Base-by-base conservation (phyloP, 2,797 vertebrate species). In the Hoplostethus mediterraneus region DNA sequence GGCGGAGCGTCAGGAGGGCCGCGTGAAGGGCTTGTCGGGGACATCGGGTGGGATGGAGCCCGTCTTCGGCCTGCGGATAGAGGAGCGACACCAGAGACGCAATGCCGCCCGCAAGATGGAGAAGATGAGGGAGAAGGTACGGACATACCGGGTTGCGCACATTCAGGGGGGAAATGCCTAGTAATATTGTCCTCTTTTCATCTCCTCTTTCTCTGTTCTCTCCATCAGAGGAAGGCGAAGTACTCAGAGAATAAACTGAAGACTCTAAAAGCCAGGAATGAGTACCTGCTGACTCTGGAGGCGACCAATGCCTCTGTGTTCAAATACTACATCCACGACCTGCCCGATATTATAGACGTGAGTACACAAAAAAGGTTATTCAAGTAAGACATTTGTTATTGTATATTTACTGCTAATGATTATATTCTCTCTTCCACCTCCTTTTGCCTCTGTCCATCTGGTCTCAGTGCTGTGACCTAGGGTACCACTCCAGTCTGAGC, bases 221-320 rank as follows among this genome's bases (percentile, higher is more conserved):
- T 67, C 31, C 8, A 12, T 63, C 79, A 99, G 98, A 97, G 98
- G 78, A 98, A 99, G 94, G 97, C 98, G 25, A 99, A 99, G 85
- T 99, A 98, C 79, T 99, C 97, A 0, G 98, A 99, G 94, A 99
- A 99, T 92, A 99, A 99, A 85, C 94, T 99, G 88, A 99, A 99
- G 88, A 97, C 97, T 16, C 97, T 99, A 70, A 99, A 99, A 89
- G 97, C 98, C 54, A 95, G 98, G 73, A 99, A 99, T 14, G 98
- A 99, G 75, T 99, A 99, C 87, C 95, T 99, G 73, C 93, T 99
- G 79, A 99, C 98, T 7, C 92, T 99, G 83, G 98, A 99, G 93
- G 98, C 98, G 73, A 98, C 97, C 17, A 99, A 99, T 52, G 96
- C 97, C 83, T 97, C 97, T 0, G 97, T 99, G 67, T 99, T 98